Evolutionary conservation across 2,888 invertebrate genomes (phyloP).

Genomic region (Volucella inanis): DNA sequence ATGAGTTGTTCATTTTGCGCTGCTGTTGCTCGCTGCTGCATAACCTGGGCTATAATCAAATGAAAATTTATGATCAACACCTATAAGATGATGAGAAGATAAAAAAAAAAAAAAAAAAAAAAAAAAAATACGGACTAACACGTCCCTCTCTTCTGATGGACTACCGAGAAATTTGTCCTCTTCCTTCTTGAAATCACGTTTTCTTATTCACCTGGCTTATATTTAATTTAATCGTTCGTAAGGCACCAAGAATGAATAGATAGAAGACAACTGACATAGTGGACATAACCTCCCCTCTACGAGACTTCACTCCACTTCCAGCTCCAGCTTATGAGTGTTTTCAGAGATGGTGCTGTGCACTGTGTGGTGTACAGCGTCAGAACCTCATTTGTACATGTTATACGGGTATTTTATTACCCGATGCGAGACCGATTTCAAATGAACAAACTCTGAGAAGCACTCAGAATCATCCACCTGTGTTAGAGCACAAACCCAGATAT

Average conservation of each 20-base stretch:
- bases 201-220: conserved; percentile 68
- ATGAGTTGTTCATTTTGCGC: conserved; percentile 64
- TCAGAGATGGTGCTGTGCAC: too few relatives aligned
- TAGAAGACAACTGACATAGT: conserved; percentile 30
- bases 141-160: conserved; percentile 32
- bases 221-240: conserved; percentile 49
- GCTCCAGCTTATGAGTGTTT: too few relatives aligned
- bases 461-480: conserved; percentile 70
- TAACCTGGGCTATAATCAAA: conserved; percentile 79
- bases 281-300: conserved; percentile 37
- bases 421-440: conserved; percentile 72
- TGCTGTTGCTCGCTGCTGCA: conserved; percentile 49
- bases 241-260: conserved; percentile 20
- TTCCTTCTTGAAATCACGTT: conserved; percentile 34
- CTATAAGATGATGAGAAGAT: conserved; percentile 78
- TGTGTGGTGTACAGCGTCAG: conserved; percentile 56
- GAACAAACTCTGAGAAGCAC: conserved; percentile 64
- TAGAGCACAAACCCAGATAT: conserved; percentile 55
- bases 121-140: conserved; percentile 18
- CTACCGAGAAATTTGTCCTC: conserved; percentile 40
- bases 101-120: conserved; percentile 52
- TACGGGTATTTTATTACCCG: conserved; percentile 74
- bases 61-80: conserved; percentile 83
- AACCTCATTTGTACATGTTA: conserved; percentile 73
- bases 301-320: conserved; percentile 46